phyloP scores from a whole-genome alignment of 2,797 vertebrate species.

The Pseudomugil gertrudae region DNA sequence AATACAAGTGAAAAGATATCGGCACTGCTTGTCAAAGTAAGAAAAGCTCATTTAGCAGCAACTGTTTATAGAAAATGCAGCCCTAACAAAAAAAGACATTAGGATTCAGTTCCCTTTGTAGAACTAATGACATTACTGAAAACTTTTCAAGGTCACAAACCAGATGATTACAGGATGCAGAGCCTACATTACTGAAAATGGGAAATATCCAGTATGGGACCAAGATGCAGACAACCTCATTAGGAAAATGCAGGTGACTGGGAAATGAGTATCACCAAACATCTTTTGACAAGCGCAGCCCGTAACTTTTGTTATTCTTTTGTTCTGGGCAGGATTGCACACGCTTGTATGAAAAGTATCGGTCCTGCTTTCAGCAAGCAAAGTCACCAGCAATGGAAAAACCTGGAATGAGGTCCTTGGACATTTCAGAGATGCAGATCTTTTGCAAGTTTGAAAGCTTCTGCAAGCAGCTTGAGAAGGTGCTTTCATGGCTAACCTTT shows the following conservation, averaged over 20 bases:
- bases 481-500: constrained; percentile 30
- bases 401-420: constrained; percentile 76
- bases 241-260: constrained; percentile 83
- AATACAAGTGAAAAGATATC: constrained; percentile 85
- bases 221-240: constrained; percentile 78
- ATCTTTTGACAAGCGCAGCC: constrained; percentile 1
- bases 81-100: not conserved
- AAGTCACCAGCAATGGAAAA: constrained; percentile 73
- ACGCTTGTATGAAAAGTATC: constrained; percentile 83
- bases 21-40: constrained; percentile 84
- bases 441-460: constrained; percentile 86
- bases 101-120: not conserved
- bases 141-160: constrained; percentile 83
- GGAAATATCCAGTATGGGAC: constrained; percentile 82
- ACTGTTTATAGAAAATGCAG: not conserved
- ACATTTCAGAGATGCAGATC: constrained; percentile 85
- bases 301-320: constrained; percentile 14
- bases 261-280: not conserved
- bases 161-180: constrained; percentile 87
- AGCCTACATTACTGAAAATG: constrained; percentile 85
- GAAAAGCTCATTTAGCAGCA: constrained; percentile 8
- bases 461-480: constrained; percentile 86
- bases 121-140: constrained; percentile 3
- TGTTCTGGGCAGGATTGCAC: constrained; percentile 78
- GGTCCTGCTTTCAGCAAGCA: constrained; percentile 82